Evolutionary conservation across 2,797 vertebrate species (phyloP).

Genomic region (Melanogrammus aeglefinus): DNA sequence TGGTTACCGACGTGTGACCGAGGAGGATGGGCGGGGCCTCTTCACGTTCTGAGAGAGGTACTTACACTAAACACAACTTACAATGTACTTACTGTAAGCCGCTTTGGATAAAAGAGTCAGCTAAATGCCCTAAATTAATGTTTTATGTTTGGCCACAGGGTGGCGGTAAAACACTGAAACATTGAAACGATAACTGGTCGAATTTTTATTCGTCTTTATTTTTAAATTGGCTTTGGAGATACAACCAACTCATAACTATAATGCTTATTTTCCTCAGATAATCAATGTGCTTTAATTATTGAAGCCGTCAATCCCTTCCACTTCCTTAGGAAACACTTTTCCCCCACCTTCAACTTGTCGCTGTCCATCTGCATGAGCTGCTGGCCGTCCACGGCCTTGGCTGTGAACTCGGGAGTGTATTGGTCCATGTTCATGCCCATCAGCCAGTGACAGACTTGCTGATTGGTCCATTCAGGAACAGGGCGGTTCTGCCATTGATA

Average conservation of each 20-base stretch:
- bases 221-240: not conserved
- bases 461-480: conserved; percentile 84
- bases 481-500: conserved; percentile 88
- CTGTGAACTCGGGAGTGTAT: conserved; percentile 81
- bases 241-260: not conserved
- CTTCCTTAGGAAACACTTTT: not conserved
- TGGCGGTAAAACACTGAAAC: conserved; percentile 45
- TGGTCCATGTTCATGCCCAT: conserved; percentile 92
- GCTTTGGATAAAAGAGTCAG: too few species aligned
- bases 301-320: not conserved
- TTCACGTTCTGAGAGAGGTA: not conserved
- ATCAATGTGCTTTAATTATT: not conserved
- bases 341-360: conserved; percentile 81
- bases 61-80: not conserved
- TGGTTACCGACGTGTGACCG: not conserved
- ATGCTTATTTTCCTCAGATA: not conserved
- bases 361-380: conserved; percentile 84
- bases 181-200: not conserved
- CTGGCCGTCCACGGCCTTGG: conserved; percentile 80
- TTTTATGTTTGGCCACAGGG: conserved; percentile 47
- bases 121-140: too few species aligned
- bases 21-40: not conserved
- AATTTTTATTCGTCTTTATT: not conserved
- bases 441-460: conserved; percentile 87
- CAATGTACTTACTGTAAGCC: too few species aligned